These are phyloP conservation scores for Nettapus auritus DNA, from an alignment of 2,113 vertebrate species.

Conservation along the genomic window DNA sequence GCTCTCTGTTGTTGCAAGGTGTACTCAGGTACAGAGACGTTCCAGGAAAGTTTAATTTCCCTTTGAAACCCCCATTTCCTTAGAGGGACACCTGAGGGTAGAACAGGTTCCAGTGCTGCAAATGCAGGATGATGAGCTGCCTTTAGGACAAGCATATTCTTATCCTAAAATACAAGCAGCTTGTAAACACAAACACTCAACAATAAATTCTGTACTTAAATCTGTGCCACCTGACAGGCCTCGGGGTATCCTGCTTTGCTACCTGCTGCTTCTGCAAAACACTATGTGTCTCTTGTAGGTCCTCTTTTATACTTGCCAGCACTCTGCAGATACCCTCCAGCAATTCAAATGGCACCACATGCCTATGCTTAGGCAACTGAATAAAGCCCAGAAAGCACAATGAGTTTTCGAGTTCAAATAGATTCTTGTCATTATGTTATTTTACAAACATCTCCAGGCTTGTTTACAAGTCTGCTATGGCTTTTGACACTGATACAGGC, in stretches of 20 bases:
- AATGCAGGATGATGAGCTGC: neutral
- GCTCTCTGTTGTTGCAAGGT: neutral
- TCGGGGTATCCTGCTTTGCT: constrained; percentile 4
- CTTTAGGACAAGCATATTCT: neutral
- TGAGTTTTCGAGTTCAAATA: neutral
- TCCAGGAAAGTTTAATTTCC: neutral
- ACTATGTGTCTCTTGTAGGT: neutral
- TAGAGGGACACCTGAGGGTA: neutral
- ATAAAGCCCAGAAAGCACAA: neutral
- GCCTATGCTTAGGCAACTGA: neutral
- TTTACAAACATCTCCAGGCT: neutral
- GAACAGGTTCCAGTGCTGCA: neutral
- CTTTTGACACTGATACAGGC: neutral
- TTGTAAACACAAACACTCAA: neutral
- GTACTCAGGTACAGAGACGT: neutral
- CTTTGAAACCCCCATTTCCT: neutral
- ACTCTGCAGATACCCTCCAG: neutral
- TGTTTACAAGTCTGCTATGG: neutral
- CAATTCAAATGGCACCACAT: neutral
- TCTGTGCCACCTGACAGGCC: neutral
- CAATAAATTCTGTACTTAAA: neutral
- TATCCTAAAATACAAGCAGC: neutral
- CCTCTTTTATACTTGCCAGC: neutral
- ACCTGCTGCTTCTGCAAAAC: constrained; percentile 9
- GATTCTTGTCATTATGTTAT: neutral